A percentile compares a stretch with the other conserved stretches of the same genome.
phyloP scores from a whole-genome alignment of 1,140 invertebrate species.

The Frieseomelitta varia region DNA sequence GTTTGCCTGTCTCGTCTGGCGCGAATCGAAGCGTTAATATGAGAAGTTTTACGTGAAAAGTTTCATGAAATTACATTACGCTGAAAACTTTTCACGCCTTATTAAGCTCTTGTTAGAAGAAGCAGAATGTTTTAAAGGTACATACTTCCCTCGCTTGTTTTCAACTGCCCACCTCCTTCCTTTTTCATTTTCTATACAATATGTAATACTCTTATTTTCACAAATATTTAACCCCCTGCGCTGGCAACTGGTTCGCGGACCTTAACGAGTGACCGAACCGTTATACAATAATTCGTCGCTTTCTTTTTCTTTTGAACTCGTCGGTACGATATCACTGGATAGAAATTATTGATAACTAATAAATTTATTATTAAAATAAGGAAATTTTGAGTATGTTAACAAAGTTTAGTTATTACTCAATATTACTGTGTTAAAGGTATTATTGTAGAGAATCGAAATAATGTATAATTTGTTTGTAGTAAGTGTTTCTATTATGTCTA shows the following conservation, averaged over 20 bases:
- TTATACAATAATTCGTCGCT: too few species aligned
- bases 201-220: background rate
- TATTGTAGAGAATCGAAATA: too few species aligned
- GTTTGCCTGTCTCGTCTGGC: constrained; percentile 7
- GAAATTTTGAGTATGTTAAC: background rate
- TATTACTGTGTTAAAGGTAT: too few species aligned
- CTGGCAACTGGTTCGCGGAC: too few species aligned
- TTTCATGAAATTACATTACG: constrained; percentile 48
- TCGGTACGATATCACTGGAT: too few species aligned
- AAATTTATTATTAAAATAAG: background rate
- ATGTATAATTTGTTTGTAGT: too few species aligned
- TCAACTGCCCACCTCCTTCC: too few species aligned
- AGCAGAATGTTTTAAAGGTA: constrained; percentile 30
- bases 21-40: constrained; percentile 49
- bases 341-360: too few species aligned
- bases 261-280: too few species aligned
- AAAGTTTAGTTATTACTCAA: background rate
- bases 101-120: constrained; percentile 39
- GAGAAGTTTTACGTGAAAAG: constrained; percentile 47
- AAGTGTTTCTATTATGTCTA: too few species aligned
- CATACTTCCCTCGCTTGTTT: background rate
- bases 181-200: background rate
- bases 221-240: constrained; percentile 16
- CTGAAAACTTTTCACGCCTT: constrained; percentile 52
- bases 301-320: too few species aligned